phyloP scores from a whole-genome alignment of 2,888 invertebrate genomes.

The Stenurella melanura region DNA sequence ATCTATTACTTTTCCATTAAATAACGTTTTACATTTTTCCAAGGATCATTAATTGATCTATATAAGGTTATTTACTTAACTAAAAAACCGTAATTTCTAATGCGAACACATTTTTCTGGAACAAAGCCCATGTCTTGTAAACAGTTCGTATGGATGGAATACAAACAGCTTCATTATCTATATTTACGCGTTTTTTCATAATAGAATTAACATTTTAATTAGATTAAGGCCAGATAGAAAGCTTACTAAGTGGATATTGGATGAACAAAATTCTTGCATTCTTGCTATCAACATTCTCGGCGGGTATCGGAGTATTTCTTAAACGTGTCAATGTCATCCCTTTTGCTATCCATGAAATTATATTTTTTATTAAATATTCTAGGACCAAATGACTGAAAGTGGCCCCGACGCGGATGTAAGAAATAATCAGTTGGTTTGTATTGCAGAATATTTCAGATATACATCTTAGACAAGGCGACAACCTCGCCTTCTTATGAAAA shows the following conservation, averaged over 20 bases:
- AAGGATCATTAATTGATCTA: background rate
- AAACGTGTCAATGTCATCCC: background rate
- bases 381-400: too few relatives aligned
- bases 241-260: background rate
- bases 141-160: background rate
- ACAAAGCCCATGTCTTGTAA: slow-evolving; percentile 11
- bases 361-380: background rate
- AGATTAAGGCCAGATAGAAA: slow-evolving; percentile 9
- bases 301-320: background rate
- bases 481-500: too few relatives aligned
- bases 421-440: too few relatives aligned
- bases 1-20: background rate
- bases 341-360: background rate
- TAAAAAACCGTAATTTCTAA: slow-evolving; percentile 6
- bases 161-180: slow-evolving; percentile 10
- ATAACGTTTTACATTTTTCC: background rate
- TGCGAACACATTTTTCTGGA: slow-evolving; percentile 8
- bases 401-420: background rate
- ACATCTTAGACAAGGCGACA: too few relatives aligned
- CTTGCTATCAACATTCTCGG: slow-evolving; percentile 1
- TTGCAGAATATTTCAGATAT: too few relatives aligned
- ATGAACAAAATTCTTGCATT: background rate
- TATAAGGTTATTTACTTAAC: slow-evolving; percentile 1
- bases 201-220: slow-evolving; percentile 20
- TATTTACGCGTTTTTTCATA: slow-evolving; percentile 19